Base-by-base conservation (phyloP, 2,888 invertebrate species). In the Catocala sponsa region DNA sequence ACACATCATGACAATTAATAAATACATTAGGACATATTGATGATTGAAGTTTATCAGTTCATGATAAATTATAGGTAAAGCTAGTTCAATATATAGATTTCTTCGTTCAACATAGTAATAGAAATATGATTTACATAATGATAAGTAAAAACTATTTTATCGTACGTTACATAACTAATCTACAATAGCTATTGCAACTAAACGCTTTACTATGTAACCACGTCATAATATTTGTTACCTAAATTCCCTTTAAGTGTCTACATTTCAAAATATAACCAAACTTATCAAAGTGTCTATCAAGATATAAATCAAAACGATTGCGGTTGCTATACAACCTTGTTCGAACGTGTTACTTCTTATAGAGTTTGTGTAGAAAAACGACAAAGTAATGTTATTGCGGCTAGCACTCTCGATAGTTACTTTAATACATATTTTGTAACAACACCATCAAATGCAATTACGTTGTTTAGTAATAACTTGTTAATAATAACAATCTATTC, bases 291-390 rank as follows among this genome's bases (percentile, higher is more conserved):
- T 58, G 52, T 72, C 66, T 52, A 61, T 65, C 74, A 57, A 55
- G 32, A 41, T 70, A 55, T 41, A 59, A 65, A 65, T 68, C 58
- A 57, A 38, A 38, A 6, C 2, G 43, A 63, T 43, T 61, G 59
- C 59, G 64, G 72, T n/a, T 56, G 2, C 59, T 33, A 35, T 32
- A 12, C 13, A 33, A 64, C 43, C 48, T 49, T 33, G 33, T 33
- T 33, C 25, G 54, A 69, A 64, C 64, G 52, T 58, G 60, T 67
- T 70, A 54, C 63, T 67, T 60, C 67, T 60, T 65, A 65, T 55
- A 48, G 61, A 49, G 55, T 63, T 72, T 54, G 68, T 61, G 63
- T 61, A 63, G 44, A 44, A 72, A 65, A 58, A 50, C 47, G 41
- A 47, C 56, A 58, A 61, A 66, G 59, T n/a, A n/a, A n/a, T 65